These are phyloP conservation scores for Microchrysa polita DNA, from an alignment of 2,888 invertebrate genomes.

Conservation along the genomic window DNA sequence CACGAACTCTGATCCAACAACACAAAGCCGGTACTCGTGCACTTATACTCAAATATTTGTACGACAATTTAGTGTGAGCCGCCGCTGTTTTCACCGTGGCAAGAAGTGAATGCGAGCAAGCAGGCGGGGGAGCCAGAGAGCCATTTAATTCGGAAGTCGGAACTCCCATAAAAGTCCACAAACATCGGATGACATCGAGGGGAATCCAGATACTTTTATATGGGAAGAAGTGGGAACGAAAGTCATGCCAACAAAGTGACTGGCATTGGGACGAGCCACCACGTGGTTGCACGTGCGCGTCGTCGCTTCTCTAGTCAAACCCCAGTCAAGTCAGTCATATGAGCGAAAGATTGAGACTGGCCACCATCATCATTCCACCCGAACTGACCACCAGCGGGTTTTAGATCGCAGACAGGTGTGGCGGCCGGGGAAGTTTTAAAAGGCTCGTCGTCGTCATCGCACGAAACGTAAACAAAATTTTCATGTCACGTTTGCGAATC, in stretches of 20 bases:
- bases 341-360: neutral
- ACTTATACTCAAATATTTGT: neutral
- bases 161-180: neutral
- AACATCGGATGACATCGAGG: constrained; percentile 41
- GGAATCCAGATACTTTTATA: constrained; percentile 15
- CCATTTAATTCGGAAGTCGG: neutral
- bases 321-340: constrained; percentile 6
- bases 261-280: neutral
- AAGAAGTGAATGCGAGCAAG: neutral
- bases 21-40: constrained; percentile 1
- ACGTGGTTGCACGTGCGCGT: constrained; percentile 42
- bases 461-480: constrained; percentile 34
- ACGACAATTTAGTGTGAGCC: neutral
- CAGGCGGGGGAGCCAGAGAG: neutral
- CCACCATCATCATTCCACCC: neutral
- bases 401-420: constrained; percentile 31
- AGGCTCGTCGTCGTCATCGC: neutral
- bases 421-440: neutral
- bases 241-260: neutral
- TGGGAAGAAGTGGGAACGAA: neutral
- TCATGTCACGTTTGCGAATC: neutral
- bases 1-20: no score
- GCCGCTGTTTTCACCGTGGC: neutral
- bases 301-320: neutral
- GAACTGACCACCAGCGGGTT: neutral